Conservation (phyloP, 2,113 vertebrate genomes). For the Hemiprocne comata region DNA sequence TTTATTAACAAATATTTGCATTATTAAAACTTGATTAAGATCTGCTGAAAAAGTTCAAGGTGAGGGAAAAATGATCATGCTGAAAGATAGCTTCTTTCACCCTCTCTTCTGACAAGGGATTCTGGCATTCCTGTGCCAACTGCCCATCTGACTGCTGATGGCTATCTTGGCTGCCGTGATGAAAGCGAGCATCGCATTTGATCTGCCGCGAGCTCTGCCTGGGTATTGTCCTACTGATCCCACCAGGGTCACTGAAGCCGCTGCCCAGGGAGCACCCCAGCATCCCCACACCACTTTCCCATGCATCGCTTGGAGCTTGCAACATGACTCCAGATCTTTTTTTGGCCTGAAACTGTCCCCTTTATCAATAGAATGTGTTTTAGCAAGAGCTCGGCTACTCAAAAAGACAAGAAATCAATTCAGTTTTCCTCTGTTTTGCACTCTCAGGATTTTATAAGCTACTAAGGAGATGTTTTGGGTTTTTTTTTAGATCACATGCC, state of each 20-base stretch:
- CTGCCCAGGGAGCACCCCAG: not conserved
- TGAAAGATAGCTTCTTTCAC: conserved; percentile 42
- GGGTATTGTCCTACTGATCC: not conserved
- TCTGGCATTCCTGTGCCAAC: conserved; percentile 38
- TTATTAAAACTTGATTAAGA: conserved; percentile 24
- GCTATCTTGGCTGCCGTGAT: conserved; percentile 40
- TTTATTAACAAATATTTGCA: not conserved
- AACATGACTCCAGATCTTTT: not conserved
- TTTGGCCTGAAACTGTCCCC: not conserved
- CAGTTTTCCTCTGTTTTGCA: not conserved
- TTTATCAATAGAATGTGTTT: not conserved
- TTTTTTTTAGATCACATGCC: no score
- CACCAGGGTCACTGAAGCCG: not conserved
- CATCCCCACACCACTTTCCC: not conserved
- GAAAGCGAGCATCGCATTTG: conserved; percentile 31
- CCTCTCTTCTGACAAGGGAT: not conserved
- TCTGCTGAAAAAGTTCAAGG: conserved; percentile 31
- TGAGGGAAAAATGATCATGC: not conserved
- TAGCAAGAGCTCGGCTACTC: not conserved
- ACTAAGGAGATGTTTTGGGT: fast-evolving
- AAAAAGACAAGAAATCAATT: not conserved
- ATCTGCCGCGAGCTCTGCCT: not conserved
- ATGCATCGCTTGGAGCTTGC: not conserved
- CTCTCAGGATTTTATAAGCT: not conserved
- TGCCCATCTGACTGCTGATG: not conserved